Conservation (phyloP, 1,140 invertebrate genomes). For the Bombus sylvicola region DNA sequence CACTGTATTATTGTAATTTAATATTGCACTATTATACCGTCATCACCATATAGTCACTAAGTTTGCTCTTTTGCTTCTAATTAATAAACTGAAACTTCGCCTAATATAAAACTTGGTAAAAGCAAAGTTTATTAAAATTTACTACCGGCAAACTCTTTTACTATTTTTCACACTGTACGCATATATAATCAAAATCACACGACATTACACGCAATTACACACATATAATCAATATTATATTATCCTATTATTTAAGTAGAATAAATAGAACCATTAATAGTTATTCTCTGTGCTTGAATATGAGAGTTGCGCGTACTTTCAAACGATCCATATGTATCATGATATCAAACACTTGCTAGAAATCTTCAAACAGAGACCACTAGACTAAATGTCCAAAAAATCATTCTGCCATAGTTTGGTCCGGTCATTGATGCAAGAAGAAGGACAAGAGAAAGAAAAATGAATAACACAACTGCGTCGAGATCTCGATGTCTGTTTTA, state of each 20-base stretch:
- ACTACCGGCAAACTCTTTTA: background rate
- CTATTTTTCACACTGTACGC: background rate
- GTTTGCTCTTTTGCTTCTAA: background rate
- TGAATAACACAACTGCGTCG: background rate
- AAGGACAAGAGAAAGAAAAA: background rate
- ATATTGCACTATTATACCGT: background rate
- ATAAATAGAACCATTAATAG: background rate
- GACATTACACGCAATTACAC: too few relatives aligned
- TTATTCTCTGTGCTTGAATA: background rate
- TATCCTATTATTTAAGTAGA: background rate
- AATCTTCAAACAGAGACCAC: background rate
- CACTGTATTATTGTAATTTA: background rate
- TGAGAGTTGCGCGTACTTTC: background rate
- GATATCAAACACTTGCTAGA: background rate
- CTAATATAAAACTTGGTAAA: background rate
- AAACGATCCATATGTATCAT: background rate
- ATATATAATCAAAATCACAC: too few relatives aligned
- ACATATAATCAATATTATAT: too few relatives aligned
- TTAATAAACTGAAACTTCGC: background rate
- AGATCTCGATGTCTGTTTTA: conserved; percentile 40
- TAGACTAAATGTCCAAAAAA: background rate
- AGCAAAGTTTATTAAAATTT: background rate
- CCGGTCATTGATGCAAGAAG: background rate
- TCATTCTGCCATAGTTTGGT: background rate
- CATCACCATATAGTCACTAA: background rate